A percentile compares a stretch with the other conserved stretches of the same genome.
phyloP scores from a whole-genome alignment of 2,797 vertebrate genomes.

The Falco biarmicus region DNA sequence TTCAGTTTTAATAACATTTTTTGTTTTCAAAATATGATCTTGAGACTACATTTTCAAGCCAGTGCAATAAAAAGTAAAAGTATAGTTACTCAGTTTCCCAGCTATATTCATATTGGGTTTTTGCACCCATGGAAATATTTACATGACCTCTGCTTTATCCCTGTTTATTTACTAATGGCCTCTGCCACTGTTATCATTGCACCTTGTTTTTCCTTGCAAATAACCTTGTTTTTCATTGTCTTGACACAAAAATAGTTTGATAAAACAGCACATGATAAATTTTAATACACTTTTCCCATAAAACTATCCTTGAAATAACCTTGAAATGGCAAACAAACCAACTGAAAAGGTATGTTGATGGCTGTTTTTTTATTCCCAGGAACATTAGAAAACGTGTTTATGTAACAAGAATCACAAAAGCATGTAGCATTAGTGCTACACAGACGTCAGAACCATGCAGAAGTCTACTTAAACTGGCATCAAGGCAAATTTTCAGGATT shows the following conservation, averaged over 20 bases:
- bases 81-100: neutral
- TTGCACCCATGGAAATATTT: neutral
- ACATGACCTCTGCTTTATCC: neutral
- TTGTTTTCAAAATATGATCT: neutral
- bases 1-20: neutral
- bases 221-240: slow-evolving; percentile 22
- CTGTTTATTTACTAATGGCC: neutral
- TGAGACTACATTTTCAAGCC: neutral
- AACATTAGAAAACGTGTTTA: neutral
- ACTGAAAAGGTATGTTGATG: neutral
- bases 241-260: neutral
- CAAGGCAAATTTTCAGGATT: neutral
- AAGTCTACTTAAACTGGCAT: neutral
- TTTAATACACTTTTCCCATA: neutral
- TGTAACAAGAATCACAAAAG: neutral
- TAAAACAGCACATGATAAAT: neutral
- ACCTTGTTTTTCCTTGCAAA: neutral
- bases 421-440: neutral
- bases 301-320: neutral
- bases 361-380: neutral
- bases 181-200: neutral
- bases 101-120: neutral
- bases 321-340: neutral
- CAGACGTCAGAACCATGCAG: neutral
- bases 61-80: neutral